Conservation (phyloP, 1,140 invertebrate genomes). For the Eubasilissa regina region DNA sequence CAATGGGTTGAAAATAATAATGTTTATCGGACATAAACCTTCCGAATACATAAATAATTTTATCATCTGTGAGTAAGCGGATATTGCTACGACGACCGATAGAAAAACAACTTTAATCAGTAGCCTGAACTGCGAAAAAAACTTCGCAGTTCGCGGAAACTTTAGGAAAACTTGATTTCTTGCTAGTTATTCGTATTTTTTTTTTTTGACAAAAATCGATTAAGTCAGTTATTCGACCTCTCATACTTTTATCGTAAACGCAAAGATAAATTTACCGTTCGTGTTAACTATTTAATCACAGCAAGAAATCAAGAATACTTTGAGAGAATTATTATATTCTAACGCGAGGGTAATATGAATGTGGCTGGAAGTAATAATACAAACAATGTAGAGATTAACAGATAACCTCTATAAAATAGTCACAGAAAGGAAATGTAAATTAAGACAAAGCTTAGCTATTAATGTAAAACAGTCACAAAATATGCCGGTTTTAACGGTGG, state of each 20-base stretch:
- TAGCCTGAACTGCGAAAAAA: conserved; percentile 7
- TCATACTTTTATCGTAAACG: background rate
- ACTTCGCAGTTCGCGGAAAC: background rate
- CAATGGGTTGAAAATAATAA: conserved; percentile 45
- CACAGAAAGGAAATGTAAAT: conserved; percentile 27
- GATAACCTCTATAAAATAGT: conserved; percentile 16
- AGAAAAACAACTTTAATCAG: conserved; percentile 34
- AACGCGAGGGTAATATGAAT: no score
- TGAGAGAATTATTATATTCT: no score
- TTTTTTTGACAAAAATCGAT: conserved; percentile 4
- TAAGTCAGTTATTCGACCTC: conserved; percentile 4
- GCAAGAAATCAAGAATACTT: no score
- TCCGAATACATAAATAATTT: conserved; percentile 50
- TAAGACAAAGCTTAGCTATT: conserved; percentile 27
- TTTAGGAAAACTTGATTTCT: conserved; percentile 18
- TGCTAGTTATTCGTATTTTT: background rate
- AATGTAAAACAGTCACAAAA: conserved; percentile 27
- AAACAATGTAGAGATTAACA: background rate
- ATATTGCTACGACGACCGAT: conserved; percentile 23
- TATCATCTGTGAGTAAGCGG: conserved; percentile 16
- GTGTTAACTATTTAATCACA: background rate
- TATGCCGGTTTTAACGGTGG: conserved; percentile 21
- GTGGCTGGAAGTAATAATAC: no score
- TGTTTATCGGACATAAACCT: conserved; percentile 56
- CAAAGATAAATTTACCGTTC: background rate